Evolutionary conservation across 2,113 vertebrate species (phyloP).

Genomic region (Bothrops jararaca): DNA sequence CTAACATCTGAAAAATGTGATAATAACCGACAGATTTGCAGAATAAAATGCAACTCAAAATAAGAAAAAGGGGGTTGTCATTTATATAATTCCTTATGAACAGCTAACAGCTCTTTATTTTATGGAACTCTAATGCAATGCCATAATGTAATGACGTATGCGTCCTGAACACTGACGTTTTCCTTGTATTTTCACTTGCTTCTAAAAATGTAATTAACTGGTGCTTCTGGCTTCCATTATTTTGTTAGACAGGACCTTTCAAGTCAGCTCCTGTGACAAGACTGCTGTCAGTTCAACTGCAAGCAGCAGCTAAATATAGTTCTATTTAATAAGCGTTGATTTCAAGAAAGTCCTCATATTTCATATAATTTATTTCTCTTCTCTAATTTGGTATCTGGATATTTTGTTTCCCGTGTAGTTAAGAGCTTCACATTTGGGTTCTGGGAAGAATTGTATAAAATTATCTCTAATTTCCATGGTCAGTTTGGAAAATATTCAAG

Average conservation of each 20-base stretch:
- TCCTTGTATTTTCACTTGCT: constrained; percentile 28
- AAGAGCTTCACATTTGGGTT: background rate
- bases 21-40: background rate
- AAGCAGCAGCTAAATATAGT: background rate
- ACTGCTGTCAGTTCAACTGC: constrained; percentile 15
- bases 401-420: background rate
- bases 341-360: background rate
- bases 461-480: background rate
- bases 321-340: background rate
- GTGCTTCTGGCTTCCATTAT: constrained; percentile 29
- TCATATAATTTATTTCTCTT: background rate
- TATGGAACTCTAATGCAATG: constrained; percentile 15
- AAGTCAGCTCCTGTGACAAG: constrained; percentile 10
- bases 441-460: background rate
- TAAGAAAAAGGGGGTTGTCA: constrained; percentile 7
- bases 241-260: constrained; percentile 36
- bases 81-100: constrained; percentile 19
- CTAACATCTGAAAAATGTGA: constrained; percentile 33
- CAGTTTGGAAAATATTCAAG: background rate
- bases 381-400: rapidly evolving
- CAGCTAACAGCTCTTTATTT: background rate
- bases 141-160: constrained; percentile 26
- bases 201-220: constrained; percentile 55
- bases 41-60: constrained; percentile 43
- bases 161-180: constrained; percentile 30